Evolutionary conservation across 2,888 invertebrate species (phyloP).

Genomic region (Perizoma flavofasciatum): DNA sequence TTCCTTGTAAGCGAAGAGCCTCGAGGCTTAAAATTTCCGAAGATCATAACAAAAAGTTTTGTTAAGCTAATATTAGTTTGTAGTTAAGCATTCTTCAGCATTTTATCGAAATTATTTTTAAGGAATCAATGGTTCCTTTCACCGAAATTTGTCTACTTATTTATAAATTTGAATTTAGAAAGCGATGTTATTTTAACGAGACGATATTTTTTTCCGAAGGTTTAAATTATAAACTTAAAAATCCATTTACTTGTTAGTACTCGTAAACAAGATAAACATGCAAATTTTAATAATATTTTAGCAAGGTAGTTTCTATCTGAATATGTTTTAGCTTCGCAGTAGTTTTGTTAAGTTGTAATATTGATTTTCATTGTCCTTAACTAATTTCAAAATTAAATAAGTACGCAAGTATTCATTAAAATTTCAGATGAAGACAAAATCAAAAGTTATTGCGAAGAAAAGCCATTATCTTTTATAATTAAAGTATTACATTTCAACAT

Average conservation of each 20-base stretch:
- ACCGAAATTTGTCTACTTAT: constrained; percentile 39
- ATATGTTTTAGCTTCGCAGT: too few species aligned
- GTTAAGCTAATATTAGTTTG: constrained; percentile 43
- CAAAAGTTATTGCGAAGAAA: constrained; percentile 21
- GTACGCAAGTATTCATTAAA: background rate
- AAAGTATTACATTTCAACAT: constrained; percentile 29
- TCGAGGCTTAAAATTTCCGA: constrained; percentile 25
- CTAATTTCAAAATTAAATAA: too few species aligned
- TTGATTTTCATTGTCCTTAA: too few species aligned
- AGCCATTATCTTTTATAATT: constrained; percentile 26
- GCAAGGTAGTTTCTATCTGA: too few species aligned
- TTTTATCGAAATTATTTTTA: constrained; percentile 42
- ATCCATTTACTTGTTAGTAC: constrained; percentile 11
- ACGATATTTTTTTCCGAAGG: too few species aligned
- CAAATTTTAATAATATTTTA: background rate
- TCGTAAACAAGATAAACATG: constrained; percentile 6
- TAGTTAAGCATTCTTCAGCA: constrained; percentile 36
- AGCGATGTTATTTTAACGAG: constrained; percentile 35
- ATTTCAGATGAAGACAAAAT: constrained; percentile 13
- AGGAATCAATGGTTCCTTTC: constrained; percentile 42
- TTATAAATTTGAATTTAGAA: constrained; percentile 24
- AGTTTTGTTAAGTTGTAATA: too few species aligned
- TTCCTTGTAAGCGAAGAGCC: constrained; percentile 15
- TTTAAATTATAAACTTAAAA: constrained; percentile 1
- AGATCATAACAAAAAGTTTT: constrained; percentile 40